These are phyloP conservation scores for Wasmannia auropunctata DNA, from an alignment of 1,140 invertebrate species.

Conservation along the genomic window DNA sequence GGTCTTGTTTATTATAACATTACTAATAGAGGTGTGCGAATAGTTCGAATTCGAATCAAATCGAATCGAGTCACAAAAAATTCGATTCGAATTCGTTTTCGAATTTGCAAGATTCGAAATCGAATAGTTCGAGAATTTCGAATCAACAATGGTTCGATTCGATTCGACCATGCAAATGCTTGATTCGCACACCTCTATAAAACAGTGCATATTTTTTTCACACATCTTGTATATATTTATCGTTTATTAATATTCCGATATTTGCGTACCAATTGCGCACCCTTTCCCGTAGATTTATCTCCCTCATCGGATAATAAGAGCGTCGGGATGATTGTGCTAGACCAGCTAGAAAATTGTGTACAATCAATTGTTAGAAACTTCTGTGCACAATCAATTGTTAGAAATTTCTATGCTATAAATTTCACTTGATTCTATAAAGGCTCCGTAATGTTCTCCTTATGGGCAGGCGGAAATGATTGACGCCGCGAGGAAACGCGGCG, in stretches of 20 bases:
- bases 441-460: background rate
- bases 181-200: too few relatives aligned
- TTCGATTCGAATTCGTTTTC: too few relatives aligned
- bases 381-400: background rate
- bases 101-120: too few relatives aligned
- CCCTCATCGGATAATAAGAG: background rate
- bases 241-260: background rate
- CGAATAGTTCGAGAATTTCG: too few relatives aligned
- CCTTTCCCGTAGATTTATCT: background rate
- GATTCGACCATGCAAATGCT: too few relatives aligned
- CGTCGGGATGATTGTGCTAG: background rate
- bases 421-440: background rate
- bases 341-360: background rate
- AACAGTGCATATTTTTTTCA: background rate
- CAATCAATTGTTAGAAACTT: conserved; percentile 7
- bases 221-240: background rate
- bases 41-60: too few relatives aligned
- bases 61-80: too few relatives aligned
- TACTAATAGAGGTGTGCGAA: too few relatives aligned
- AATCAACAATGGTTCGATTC: too few relatives aligned
- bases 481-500: background rate
- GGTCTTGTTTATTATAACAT: background rate
- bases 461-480: conserved; percentile 41
- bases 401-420: background rate
- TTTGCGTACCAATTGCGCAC: background rate